Base-by-base conservation (phyloP, 1,140 invertebrate species). In the Drosophila insularis region DNA sequence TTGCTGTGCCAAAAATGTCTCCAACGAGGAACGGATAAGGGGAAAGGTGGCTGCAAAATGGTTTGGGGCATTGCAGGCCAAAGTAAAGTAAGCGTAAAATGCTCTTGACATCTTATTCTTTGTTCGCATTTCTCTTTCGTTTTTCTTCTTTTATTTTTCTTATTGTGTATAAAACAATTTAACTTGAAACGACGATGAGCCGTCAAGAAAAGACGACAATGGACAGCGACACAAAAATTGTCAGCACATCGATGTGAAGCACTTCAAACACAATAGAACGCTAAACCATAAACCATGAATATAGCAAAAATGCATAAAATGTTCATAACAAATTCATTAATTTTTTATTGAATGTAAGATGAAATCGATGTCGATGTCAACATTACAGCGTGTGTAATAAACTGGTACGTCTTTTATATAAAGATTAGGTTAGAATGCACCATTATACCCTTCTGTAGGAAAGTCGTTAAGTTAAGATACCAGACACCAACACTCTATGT, bases 71-170 rank as follows among this genome's bases (percentile, higher is more conserved):
- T 75, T 66, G 53, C 27, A 39, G 43, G 39, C 37, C 23, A 43
- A 66, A 40, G 37, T 21, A 50, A 77, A 85, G 77, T 71, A 63
- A 69, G 60, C 73, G 56, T 81, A 19, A 80, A 85, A 85, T 67
- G 62, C 37, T 11, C 11, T 55, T 76, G 50, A 32, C 61, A 60
- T 68, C 55, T 43, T 60, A 35, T 11, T 31, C 14, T 40, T 39
- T 39, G 21, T 32, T n/a, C 6, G 17, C 10, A 27, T 10, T 23
- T 19, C 0, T 50, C 21, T 10, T 11, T 23, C 10, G 10, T 23
- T 8, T 8, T 11, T 19, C n/a, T 19, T 58, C 31, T 37, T 17
- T 58, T 13, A 32, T 14, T 37, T 21, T 60, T 19, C 32, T 40
- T 17, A 21, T 54, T 21, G 21, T 54, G 50, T 31, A 14, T 35